Evolutionary conservation across 2,888 invertebrate genomes (phyloP).

Genomic region (Hyles lineata): DNA sequence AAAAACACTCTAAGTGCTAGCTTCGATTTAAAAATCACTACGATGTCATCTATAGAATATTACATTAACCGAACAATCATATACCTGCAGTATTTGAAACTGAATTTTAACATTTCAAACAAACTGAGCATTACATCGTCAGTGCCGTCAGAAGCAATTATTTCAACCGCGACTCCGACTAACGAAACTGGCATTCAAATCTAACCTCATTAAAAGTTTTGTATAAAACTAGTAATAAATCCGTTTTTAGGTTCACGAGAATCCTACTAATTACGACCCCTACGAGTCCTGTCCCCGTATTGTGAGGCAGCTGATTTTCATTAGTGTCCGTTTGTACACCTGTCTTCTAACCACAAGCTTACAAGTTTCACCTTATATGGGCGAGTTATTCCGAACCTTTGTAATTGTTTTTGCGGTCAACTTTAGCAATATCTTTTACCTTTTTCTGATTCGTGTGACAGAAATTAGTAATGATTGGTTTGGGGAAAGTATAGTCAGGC

Average conservation of each 20-base stretch:
- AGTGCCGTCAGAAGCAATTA: neutral
- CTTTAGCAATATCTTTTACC: slow-evolving; percentile 5
- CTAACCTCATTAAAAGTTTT: neutral
- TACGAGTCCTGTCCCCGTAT: slow-evolving; percentile 23
- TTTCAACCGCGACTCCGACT: neutral
- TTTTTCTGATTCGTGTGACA: slow-evolving; percentile 5
- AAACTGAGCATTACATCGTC: too few relatives aligned
- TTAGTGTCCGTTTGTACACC: slow-evolving; percentile 31
- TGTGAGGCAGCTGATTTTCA: slow-evolving; percentile 31
- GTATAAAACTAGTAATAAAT: neutral
- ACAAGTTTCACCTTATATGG: slow-evolving; percentile 27
- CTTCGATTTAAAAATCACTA: too few relatives aligned
- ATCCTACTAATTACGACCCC: slow-evolving; percentile 18
- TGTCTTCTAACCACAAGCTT: slow-evolving; percentile 29
- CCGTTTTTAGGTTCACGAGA: neutral
- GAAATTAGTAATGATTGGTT: too few relatives aligned
- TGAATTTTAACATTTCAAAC: too few relatives aligned
- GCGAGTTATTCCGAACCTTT: neutral
- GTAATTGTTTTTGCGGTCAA: slow-evolving; percentile 29
- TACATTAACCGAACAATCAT: too few relatives aligned
- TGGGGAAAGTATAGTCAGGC: too few relatives aligned
- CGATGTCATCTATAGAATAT: too few relatives aligned
- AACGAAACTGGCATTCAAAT: neutral
- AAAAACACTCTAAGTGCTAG: too few relatives aligned
- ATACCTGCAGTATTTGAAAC: too few relatives aligned